phyloP scores from a whole-genome alignment of 2,888 invertebrate species.

The Harpagoxenus sublaevis region DNA sequence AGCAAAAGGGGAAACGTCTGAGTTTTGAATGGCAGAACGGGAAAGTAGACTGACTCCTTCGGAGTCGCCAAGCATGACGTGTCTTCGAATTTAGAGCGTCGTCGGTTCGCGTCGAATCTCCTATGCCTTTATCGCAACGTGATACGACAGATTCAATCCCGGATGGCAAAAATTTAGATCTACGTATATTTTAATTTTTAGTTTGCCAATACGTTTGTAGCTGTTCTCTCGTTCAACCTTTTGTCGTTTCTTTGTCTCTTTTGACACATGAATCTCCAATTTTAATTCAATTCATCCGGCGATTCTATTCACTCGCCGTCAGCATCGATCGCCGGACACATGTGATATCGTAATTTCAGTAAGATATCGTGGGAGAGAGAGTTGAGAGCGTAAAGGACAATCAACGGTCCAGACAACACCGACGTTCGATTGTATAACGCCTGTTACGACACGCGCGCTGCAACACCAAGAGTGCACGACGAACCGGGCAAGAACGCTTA shows the following conservation, averaged over 20 bases:
- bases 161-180: not conserved
- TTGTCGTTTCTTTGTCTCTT: not conserved
- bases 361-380: slow-evolving; percentile 54
- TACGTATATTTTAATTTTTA: not conserved
- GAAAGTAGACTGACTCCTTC: slow-evolving; percentile 53
- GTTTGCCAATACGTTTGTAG: not conserved
- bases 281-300: slow-evolving; percentile 17
- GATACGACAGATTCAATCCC: slow-evolving; percentile 11
- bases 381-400: slow-evolving; percentile 35
- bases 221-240: not conserved
- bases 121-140: not conserved
- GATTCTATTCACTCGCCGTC: not conserved
- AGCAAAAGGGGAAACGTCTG: slow-evolving; percentile 55
- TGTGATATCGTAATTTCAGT: slow-evolving; percentile 37
- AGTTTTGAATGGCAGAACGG: slow-evolving; percentile 38
- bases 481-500: slow-evolving; percentile 51
- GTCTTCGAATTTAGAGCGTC: slow-evolving; percentile 62
- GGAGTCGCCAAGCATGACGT: slow-evolving; percentile 70
- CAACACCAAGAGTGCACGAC: slow-evolving; percentile 45
- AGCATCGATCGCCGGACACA: slow-evolving; percentile 1
- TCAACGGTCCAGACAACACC: slow-evolving; percentile 31
- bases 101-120: not conserved
- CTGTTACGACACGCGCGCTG: slow-evolving; percentile 52
- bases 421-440: slow-evolving; percentile 44
- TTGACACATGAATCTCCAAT: slow-evolving; percentile 12